Base-by-base conservation (phyloP, 2,797 vertebrate genomes). In the Platalea minor region DNA sequence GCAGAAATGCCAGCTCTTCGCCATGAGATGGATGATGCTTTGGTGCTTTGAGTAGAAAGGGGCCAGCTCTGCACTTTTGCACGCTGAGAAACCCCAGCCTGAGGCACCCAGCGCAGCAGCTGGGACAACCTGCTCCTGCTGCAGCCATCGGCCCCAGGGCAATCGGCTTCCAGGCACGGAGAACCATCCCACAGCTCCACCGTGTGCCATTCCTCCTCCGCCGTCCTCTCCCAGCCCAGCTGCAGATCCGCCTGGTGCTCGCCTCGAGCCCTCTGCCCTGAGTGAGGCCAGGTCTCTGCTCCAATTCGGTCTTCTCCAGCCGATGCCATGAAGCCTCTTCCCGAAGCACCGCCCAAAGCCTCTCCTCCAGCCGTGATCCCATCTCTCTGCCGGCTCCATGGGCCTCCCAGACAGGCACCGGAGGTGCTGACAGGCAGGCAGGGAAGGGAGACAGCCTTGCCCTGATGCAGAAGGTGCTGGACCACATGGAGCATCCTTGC, bases 91-190 rank as follows among this genome's bases (percentile, higher is more conserved):
- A 64, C 3, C 23, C 48, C 81, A 70, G 12, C 82, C 88, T 0
- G 4, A 82, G 26, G 56, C 12, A 29, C 12, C 83, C 43, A 12
- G 67, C 1, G 4, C 37, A 20, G 28, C 17, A 7, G 29, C 68
- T 15, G 77, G 77, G 75, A 35, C 80, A 91, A 29, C 3, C 50
- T 1, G n/a, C 63, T 70, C 68, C 68, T n/a, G 60, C 74, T 26
- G 85, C 25, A 23, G 85, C 28, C 10, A 0, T 3, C 6, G 10
- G 65, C 50, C n/a, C 1, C 14, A 3, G 67, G 75, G 46, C 70
- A 63, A 46, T 1, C 0, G 0, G 26, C 45, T 72, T 39, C 29
- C 10, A 7, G 41, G 8, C 7, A 0, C 3, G 1, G 6, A 7
- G 72, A 85, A 43, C 54, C 57, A 43, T 67, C 43, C 91, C 84